Evolutionary conservation across 2,888 invertebrate genomes (phyloP).

Genomic region (Archips xylosteana): DNA sequence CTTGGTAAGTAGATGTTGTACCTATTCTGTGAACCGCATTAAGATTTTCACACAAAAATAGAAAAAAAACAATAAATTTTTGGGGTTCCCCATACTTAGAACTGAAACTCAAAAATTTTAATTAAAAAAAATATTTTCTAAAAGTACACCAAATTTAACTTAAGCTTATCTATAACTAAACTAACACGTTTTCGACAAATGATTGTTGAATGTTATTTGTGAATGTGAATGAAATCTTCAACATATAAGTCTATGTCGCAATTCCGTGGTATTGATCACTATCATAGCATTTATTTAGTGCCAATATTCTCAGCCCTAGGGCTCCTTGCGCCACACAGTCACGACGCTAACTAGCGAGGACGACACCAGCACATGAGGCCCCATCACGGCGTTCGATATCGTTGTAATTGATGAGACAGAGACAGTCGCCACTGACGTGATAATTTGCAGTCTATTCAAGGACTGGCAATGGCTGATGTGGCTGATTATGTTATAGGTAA

Average conservation of each 20-base stretch:
- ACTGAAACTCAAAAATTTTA: too few relatives aligned
- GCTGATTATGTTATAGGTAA: background rate
- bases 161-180: too few relatives aligned
- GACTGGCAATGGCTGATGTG: conserved; percentile 6
- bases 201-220: too few relatives aligned
- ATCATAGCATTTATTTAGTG: background rate
- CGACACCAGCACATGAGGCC: conserved; percentile 58
- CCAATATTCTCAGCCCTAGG: conserved; percentile 30
- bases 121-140: too few relatives aligned
- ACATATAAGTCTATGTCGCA: background rate
- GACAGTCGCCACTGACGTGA: conserved; percentile 21
- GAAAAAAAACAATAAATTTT: too few relatives aligned
- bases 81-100: too few relatives aligned
- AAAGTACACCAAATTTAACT: too few relatives aligned
- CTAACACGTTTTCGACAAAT: too few relatives aligned
- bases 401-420: conserved; percentile 48
- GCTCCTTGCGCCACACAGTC: conserved; percentile 52
- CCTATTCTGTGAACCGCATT: too few relatives aligned
- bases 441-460: conserved; percentile 23
- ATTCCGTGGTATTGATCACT: background rate
- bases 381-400: conserved; percentile 63
- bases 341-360: conserved; percentile 64
- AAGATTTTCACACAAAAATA: too few relatives aligned
- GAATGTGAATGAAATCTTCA: background rate
- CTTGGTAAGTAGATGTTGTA: too few relatives aligned